Base-by-base conservation (phyloP, 1,140 invertebrate species). In the Calephelis nemesis region DNA sequence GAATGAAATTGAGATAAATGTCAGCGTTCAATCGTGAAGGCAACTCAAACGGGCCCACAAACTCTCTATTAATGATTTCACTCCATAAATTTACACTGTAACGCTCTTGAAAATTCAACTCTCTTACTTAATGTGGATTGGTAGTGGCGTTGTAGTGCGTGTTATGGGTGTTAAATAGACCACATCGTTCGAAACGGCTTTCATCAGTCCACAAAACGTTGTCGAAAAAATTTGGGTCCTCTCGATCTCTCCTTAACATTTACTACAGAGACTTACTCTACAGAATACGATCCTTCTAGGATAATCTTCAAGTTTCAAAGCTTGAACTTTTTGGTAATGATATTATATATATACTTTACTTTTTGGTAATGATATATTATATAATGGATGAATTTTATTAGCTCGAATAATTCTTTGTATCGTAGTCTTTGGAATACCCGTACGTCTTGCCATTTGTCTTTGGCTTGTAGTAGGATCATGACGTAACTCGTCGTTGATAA, bases 281-380 rank as follows among this genome's bases (percentile, higher is more conserved):
- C 58, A 62, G 13, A 62, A 62, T 10, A 5, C 54, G 7, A 68
- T 15, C n/a, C 67, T 15, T 12, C 12, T 10, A 12, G 11, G 2
- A 42, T 68, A 54, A 15, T 68, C 67, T 40, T 40, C 11, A 11
- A 60, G 60, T 52, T 58, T 42, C 42, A 68, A 60, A 62, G 54
- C 48, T 68, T 68, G 13, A 48, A 68, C 54, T 68, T n/a, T n/a
- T n/a, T n/a, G n/a, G n/a, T n/a, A n/a, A n/a, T n/a, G n/a, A n/a
- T n/a, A n/a, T n/a, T n/a, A n/a, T n/a, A n/a, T n/a, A n/a, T n/a
- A n/a, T n/a, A n/a, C n/a, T n/a, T n/a, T n/a, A n/a, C n/a, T n/a
- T 58, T 48, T 40, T 69, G 52, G 39, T 45, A 63, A 65, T 68
- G 47, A 15, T 62, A 63, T n/a, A n/a, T n/a, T n/a, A n/a, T n/a